These are phyloP conservation scores for Campaea margaritaria DNA, from an alignment of 2,888 invertebrate genomes.

Conservation along the genomic window DNA sequence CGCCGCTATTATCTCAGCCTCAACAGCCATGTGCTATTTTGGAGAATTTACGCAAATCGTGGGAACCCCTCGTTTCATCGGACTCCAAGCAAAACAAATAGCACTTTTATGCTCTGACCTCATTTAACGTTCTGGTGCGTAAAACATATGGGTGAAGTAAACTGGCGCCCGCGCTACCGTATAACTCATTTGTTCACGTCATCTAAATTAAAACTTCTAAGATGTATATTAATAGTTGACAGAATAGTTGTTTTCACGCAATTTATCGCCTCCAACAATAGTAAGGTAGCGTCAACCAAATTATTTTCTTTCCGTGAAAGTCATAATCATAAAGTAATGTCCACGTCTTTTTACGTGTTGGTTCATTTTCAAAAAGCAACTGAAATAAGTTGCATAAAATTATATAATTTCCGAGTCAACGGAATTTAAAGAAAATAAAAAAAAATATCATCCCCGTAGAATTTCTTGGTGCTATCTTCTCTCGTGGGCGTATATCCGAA, in stretches of 20 bases:
- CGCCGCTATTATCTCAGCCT: conserved; percentile 7
- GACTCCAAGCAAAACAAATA: conserved; percentile 55
- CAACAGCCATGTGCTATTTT: conserved; percentile 22
- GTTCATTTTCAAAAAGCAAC: no score
- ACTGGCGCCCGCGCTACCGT: conserved; percentile 27
- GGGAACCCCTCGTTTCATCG: conserved; percentile 50
- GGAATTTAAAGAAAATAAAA: no score
- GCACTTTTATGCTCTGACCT: conserved; percentile 59
- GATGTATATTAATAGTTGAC: conserved; percentile 14
- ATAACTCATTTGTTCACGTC: conserved; percentile 36
- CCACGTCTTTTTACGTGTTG: no score
- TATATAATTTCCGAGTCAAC: no score
- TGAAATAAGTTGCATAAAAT: no score
- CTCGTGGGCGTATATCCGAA: no score
- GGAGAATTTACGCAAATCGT: conserved; percentile 48
- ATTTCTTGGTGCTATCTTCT: no score
- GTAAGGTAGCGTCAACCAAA: not conserved
- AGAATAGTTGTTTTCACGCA: conserved; percentile 10
- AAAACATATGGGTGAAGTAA: conserved; percentile 46
- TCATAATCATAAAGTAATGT: no score
- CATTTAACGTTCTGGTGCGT: conserved; percentile 47
- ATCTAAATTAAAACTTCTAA: conserved; percentile 34
- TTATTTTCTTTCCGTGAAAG: not conserved
- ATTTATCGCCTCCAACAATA: conserved; percentile 15
- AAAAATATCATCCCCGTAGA: no score